Conservation (phyloP, 2,797 vertebrate genomes). For the Tachyglossus aculeatus region DNA sequence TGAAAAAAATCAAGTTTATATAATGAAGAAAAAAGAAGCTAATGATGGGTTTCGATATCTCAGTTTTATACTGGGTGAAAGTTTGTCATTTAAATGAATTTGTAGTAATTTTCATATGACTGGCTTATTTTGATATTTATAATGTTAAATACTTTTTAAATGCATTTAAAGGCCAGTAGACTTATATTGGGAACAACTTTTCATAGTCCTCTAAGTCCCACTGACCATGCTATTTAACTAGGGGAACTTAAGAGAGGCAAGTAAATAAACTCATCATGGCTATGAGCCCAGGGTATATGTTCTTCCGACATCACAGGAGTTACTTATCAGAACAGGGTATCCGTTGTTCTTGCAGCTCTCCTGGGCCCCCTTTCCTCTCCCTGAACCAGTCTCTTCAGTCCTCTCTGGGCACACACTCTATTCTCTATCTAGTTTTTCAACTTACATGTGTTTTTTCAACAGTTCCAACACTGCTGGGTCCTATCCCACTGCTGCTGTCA, state of each 20-base stretch:
- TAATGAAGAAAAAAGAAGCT: background rate
- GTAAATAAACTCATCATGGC: background rate
- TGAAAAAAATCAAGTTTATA: background rate
- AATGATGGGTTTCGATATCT: background rate
- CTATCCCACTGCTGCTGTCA: too few species aligned
- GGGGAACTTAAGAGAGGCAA: background rate
- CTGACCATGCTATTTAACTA: background rate
- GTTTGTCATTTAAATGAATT: background rate
- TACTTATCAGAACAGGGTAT: too few species aligned
- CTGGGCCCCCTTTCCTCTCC: too few species aligned
- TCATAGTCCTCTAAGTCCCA: background rate
- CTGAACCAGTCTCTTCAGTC: too few species aligned
- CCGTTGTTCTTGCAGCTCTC: too few species aligned
- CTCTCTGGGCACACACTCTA: too few species aligned
- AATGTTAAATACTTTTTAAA: background rate
- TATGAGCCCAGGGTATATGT: background rate
- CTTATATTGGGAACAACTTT: background rate
- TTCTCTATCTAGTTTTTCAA: too few species aligned
- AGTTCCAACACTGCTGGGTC: too few species aligned
- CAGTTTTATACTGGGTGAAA: background rate
- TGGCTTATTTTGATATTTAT: background rate
- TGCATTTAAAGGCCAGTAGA: background rate
- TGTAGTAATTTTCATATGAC: background rate
- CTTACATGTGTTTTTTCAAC: too few species aligned
- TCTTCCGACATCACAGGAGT: too few species aligned